A percentile compares a stretch with the other conserved stretches of the same genome.
Conservation (phyloP, 2,888 invertebrate genomes). For the Eristalinus sepulchralis region DNA sequence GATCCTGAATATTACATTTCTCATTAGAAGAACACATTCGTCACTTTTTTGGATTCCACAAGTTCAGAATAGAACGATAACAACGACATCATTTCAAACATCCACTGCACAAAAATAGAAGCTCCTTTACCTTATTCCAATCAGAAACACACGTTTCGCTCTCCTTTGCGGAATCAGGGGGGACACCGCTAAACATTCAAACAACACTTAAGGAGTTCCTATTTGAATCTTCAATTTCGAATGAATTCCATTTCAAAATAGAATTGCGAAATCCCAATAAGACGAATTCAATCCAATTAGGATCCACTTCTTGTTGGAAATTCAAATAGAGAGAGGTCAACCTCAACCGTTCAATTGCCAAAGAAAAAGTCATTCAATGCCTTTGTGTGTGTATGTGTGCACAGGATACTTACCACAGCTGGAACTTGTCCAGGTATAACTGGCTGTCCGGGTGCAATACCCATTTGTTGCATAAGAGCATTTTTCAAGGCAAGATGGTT, state of each 20-base stretch:
- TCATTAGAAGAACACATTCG: too few species aligned
- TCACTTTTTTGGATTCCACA: too few species aligned
- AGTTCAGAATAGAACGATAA: too few species aligned
- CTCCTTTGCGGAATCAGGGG: not conserved
- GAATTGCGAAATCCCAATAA: conserved; percentile 18
- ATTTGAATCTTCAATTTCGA: not conserved
- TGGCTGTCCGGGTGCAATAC: conserved; percentile 93
- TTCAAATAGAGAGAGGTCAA: conserved; percentile 24
- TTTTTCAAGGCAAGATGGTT: conserved; percentile 99
- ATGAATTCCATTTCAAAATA: not conserved
- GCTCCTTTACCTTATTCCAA: not conserved
- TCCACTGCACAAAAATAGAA: too few species aligned
- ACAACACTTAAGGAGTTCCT: not conserved
- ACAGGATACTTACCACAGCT: conserved; percentile 88
- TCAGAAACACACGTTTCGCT: not conserved
- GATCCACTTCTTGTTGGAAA: conserved; percentile 27
- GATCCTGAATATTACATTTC: too few species aligned
- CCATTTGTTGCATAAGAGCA: conserved; percentile 98
- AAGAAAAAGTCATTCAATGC: not conserved
- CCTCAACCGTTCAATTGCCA: not conserved
- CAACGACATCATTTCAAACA: too few species aligned
- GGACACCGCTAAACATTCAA: not conserved
- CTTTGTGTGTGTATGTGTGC: not conserved
- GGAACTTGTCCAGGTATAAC: conserved; percentile 96
- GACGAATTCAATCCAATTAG: conserved; percentile 32